phyloP scores from a whole-genome alignment of 2,888 invertebrate species.

The Lasioglossum vierecki region DNA sequence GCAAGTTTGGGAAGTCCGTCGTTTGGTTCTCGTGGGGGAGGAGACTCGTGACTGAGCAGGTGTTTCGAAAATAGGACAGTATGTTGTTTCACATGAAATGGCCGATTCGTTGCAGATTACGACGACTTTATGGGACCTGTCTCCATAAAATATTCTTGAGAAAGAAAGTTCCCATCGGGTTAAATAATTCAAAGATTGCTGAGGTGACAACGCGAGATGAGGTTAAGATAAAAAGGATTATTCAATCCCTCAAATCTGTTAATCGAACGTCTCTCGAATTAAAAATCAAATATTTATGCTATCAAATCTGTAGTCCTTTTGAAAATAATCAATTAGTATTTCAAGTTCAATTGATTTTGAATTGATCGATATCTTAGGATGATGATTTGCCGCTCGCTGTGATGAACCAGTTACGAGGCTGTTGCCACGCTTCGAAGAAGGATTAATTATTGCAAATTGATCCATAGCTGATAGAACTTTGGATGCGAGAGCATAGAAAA shows the following conservation, averaged over 20 bases:
- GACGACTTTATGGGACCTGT: not conserved
- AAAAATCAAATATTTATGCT: not conserved
- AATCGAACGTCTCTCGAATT: not conserved
- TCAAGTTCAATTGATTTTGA: no score
- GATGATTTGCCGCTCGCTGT: not conserved
- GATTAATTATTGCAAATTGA: not conserved
- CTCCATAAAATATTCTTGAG: not conserved
- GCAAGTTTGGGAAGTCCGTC: not conserved
- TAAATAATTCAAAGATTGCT: constrained; percentile 1
- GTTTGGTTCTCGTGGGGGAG: not conserved
- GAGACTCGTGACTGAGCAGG: not conserved
- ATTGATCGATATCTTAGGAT: not conserved
- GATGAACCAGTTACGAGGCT: not conserved
- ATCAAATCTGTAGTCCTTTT: not conserved
- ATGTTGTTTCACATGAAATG: not conserved
- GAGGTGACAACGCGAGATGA: not conserved
- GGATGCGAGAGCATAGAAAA: not conserved
- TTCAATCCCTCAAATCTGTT: not conserved
- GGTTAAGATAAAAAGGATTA: not conserved
- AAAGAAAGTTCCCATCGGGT: not conserved
- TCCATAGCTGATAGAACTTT: not conserved
- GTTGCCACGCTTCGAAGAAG: not conserved
- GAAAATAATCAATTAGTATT: no score
- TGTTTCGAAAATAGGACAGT: not conserved
- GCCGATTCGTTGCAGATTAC: not conserved